A percentile compares a stretch with the other conserved stretches of the same genome.
These are phyloP conservation scores for Penelope pileata DNA, from an alignment of 2,113 vertebrate genomes.

Conservation along the genomic window DNA sequence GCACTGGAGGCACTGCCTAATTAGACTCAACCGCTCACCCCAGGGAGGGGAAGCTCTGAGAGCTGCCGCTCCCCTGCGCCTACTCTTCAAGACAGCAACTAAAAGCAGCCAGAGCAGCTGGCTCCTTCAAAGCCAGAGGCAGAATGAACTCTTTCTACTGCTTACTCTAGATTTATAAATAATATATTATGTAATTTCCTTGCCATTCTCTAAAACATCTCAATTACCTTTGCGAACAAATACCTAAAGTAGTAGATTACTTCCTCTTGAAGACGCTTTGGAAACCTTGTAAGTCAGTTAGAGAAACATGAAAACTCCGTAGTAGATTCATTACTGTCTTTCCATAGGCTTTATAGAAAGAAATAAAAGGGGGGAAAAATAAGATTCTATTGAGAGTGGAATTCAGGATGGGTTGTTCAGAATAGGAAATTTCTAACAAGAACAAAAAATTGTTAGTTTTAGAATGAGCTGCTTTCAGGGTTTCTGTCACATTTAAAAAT, in stretches of 20 bases:
- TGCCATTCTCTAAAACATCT: not conserved
- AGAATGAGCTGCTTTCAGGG: not conserved
- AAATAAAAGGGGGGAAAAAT: not conserved
- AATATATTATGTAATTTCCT: not conserved
- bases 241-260: not conserved
- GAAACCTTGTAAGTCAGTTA: not conserved
- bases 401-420: not conserved
- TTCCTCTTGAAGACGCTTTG: not conserved
- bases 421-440: not conserved
- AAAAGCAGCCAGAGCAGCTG: constrained; percentile 15
- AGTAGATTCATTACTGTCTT: not conserved
- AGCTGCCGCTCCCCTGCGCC: not conserved
- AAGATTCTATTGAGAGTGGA: not conserved
- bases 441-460: not conserved
- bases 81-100: not conserved
- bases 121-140: not conserved
- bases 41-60: constrained; percentile 9
- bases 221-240: not conserved
- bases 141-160: not conserved
- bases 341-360: not conserved
- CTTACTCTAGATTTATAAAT: not conserved
- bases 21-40: constrained; percentile 13
- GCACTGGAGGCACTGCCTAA: not conserved
- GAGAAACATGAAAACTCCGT: not conserved
- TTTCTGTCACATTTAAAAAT: not conserved